Evolutionary conservation across 1,140 invertebrate species (phyloP).

Genomic region (Augochlora pura): DNA sequence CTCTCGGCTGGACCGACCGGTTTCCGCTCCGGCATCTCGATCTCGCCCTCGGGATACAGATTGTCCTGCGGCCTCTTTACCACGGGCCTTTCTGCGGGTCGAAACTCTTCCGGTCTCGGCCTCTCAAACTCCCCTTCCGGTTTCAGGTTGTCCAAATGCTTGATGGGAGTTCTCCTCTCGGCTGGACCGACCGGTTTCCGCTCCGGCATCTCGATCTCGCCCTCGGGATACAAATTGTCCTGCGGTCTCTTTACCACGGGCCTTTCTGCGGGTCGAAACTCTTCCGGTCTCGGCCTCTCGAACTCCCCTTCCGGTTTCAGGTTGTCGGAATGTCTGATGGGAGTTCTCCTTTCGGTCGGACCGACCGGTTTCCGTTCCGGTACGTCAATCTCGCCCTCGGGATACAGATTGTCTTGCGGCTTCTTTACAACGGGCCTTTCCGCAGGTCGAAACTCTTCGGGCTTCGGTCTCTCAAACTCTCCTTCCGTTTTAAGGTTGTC

Average conservation of each 20-base stretch:
- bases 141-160: slow-evolving; percentile 66
- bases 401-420: no score
- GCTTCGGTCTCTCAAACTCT: slow-evolving; percentile 75
- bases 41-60: slow-evolving; percentile 85
- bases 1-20: slow-evolving; percentile 81
- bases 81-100: slow-evolving; percentile 73
- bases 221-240: slow-evolving; percentile 82
- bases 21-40: slow-evolving; percentile 76
- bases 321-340: no score
- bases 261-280: slow-evolving; percentile 73
- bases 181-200: slow-evolving; percentile 76
- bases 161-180: slow-evolving; percentile 75
- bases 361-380: no score
- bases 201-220: slow-evolving; percentile 80
- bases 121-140: slow-evolving; percentile 76
- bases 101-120: slow-evolving; percentile 74
- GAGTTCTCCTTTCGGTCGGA: no score
- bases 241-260: slow-evolving; percentile 75
- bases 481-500: slow-evolving; percentile 46
- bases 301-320: no score
- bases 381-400: no score
- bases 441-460: slow-evolving; percentile 64
- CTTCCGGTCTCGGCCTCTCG: no score
- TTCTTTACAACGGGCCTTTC: no score
- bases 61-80: slow-evolving; percentile 83